Evolutionary conservation across 2,797 vertebrate species (phyloP).

Genomic region (Aythya fuligula): DNA sequence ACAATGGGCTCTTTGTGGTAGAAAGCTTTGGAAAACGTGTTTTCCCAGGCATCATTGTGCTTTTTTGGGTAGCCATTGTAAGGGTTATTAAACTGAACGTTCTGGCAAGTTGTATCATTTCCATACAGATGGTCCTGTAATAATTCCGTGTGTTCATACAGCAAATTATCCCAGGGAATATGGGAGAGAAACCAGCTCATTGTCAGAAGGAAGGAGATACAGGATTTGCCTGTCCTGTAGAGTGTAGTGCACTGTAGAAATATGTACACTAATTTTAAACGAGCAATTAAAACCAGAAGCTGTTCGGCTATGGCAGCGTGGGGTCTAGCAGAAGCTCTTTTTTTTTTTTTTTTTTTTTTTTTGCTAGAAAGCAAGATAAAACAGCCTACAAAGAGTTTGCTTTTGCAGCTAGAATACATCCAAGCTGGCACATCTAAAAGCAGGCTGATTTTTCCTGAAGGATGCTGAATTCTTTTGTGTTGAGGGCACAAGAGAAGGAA

Average conservation of each 20-base stretch:
- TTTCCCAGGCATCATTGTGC: background rate
- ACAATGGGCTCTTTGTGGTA: background rate
- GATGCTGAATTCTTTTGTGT: background rate
- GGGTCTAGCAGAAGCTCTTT: background rate
- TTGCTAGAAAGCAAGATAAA: background rate
- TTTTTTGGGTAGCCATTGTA: background rate
- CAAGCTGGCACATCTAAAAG: background rate
- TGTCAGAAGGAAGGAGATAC: background rate
- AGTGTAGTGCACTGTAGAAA: background rate
- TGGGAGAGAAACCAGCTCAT: background rate
- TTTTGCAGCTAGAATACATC: background rate
- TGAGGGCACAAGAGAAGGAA: background rate
- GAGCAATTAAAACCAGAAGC: background rate
- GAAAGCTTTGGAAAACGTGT: background rate
- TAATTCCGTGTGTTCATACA: background rate
- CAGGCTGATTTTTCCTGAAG: background rate
- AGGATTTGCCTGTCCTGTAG: background rate
- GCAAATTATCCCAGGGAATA: background rate
- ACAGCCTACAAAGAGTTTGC: background rate
- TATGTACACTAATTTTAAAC: background rate
- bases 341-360: background rate
- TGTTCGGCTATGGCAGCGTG: background rate
- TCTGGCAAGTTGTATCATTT: background rate
- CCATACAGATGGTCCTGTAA: background rate
- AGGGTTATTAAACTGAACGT: background rate